A percentile compares a stretch with the other conserved stretches of the same genome.
phyloP scores from a whole-genome alignment of 2,797 vertebrate genomes.

The Cichlasoma orientale region DNA sequence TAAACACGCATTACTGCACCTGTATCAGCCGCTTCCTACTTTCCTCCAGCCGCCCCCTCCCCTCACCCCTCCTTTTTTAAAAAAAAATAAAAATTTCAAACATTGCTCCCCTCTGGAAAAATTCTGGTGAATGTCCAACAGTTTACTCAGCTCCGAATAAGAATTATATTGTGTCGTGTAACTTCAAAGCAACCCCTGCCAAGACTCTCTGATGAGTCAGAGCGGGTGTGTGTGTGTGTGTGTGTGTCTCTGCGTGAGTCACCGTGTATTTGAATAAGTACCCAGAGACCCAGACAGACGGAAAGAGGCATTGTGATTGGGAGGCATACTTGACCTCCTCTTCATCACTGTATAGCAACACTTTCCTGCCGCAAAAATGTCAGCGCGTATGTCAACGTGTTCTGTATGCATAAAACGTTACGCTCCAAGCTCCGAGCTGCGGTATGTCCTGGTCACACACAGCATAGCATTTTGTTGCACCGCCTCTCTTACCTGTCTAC shows the following conservation, averaged over 20 bases:
- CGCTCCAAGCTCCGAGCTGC: background rate
- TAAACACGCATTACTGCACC: conserved; percentile 9
- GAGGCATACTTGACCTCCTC: conserved; percentile 61
- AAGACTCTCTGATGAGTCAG: conserved; percentile 65
- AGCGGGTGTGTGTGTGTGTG: conserved; percentile 32
- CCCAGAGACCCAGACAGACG: conserved; percentile 58
- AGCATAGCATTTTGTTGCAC: conserved; percentile 14
- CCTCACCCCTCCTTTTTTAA: background rate
- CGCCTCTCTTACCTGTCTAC: conserved; percentile 8
- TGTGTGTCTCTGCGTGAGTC: conserved; percentile 21
- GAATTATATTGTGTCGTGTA: conserved; percentile 41
- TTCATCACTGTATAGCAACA: conserved; percentile 25
- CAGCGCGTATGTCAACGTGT: conserved; percentile 8
- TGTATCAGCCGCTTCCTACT: background rate
- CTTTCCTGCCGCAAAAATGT: conserved; percentile 22
- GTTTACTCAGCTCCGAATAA: conserved; percentile 38
- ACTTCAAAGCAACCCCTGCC: conserved; percentile 50
- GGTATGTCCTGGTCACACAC: conserved; percentile 22
- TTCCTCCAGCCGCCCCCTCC: background rate
- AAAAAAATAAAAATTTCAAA: background rate
- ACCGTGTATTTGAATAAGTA: conserved; percentile 63
- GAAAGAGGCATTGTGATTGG: conserved; percentile 59
- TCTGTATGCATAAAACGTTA: background rate
- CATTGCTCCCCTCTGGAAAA: background rate
- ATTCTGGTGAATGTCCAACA: conserved; percentile 17